Conservation (phyloP, 2,113 vertebrate genomes). For the Conger conger region DNA sequence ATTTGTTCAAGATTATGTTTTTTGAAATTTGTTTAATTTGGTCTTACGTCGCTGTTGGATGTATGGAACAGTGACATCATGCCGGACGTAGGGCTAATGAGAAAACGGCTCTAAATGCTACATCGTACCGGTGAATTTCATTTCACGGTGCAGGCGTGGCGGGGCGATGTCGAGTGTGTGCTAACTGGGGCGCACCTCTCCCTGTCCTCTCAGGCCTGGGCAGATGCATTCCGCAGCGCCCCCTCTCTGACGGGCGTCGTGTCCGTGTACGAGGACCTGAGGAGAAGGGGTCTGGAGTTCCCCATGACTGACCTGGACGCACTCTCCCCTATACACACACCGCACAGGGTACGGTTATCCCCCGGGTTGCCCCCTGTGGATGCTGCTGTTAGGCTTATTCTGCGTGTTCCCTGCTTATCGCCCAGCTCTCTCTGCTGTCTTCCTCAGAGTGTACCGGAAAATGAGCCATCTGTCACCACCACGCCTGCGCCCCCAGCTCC, state of each 20-base stretch:
- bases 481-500: not conserved
- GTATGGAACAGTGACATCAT: too few species aligned
- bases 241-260: constrained; percentile 89
- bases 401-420: not conserved
- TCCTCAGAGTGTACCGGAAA: constrained; percentile 78
- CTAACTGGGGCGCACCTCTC: not conserved
- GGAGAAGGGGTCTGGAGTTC: constrained; percentile 88
- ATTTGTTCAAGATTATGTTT: too few species aligned
- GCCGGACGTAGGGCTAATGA: too few species aligned
- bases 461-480: constrained; percentile 45
- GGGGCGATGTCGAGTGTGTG: too few species aligned
- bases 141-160: too few species aligned
- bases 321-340: constrained; percentile 94
- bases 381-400: too few species aligned
- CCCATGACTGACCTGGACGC: constrained; percentile 98
- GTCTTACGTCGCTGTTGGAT: too few species aligned
- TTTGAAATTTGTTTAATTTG: too few species aligned
- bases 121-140: too few species aligned
- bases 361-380: not conserved
- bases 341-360: constrained; percentile 81
- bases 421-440: not conserved
- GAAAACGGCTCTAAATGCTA: too few species aligned
- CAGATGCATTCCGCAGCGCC: constrained; percentile 90
- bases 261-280: constrained; percentile 88
- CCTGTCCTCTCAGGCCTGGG: constrained; percentile 82